Evolutionary conservation across 2,113 vertebrate genomes (phyloP), one percentile per base, ranked within the genome.

Genomic region (Alectura lathami): DNA sequence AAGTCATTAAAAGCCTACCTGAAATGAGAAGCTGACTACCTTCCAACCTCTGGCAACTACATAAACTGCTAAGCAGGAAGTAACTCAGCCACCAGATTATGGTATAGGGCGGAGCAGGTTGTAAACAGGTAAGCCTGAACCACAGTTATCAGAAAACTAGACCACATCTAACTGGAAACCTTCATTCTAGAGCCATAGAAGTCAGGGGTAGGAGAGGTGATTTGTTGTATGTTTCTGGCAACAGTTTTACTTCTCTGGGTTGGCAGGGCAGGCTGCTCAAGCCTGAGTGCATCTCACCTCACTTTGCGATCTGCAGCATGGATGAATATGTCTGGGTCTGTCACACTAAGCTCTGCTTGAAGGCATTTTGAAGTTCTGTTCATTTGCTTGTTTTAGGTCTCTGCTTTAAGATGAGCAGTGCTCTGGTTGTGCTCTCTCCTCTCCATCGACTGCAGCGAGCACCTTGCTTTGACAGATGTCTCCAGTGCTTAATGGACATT

Each of bases 381-480:
- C 11, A 24, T 76, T 63, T 69, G 10, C 38, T 82, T 1, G 0
- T 32, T 87, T 94, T 47, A 78, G 34, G 38, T 36, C 16, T 84
- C 23, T 74, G 7, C 22, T 92, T 89, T 34, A 38, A 57, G 24
- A 48, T 6, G 15, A 50, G 8, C 3, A 7, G 38, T 67, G 23
- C 45, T 75, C 20, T 50, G 17, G 8, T 42, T 15, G 1, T 62
- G 17, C 18, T 13, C 3, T 27, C 17, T 56, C 11, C 23, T 51
- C 54, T 68, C 38, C 5, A 6, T 17, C 63, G 22, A 23, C 38
- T 23, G 20, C n/a, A 56, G 51, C 0, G 21, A 89, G 69, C 3
- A 68, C 15, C 29, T 64, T 23, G 8, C 27, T 69, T 30, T 7
- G 24, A 16, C 0, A 1, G 15, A 47, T 0, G 4, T 13, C 43